A percentile compares a stretch with the other conserved stretches of the same genome.
These are phyloP conservation scores for Elephantulus edwardii DNA, from an alignment of 2,113 vertebrate species.

Conservation along the genomic window DNA sequence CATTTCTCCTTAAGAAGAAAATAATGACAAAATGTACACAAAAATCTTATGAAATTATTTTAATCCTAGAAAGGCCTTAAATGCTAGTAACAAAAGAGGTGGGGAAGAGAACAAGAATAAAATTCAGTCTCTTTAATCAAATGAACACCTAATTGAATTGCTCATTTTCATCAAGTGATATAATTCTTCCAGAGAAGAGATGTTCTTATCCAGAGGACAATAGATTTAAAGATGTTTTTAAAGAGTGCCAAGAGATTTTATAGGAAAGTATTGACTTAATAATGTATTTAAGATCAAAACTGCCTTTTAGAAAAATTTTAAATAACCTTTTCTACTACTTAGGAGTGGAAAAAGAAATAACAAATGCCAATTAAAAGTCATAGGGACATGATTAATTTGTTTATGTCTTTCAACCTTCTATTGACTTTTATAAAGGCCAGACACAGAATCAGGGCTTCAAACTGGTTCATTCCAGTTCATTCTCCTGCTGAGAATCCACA, in stretches of 20 bases:
- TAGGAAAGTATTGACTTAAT: constrained; percentile 64
- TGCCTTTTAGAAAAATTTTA: constrained; percentile 57
- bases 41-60: constrained; percentile 73
- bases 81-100: constrained; percentile 71
- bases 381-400: constrained; percentile 45
- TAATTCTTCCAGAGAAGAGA: constrained; percentile 72
- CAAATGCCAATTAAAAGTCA: constrained; percentile 64
- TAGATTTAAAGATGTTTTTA: constrained; percentile 73
- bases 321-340: constrained; percentile 48
- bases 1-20: constrained; percentile 25
- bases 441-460: background rate
- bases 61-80: constrained; percentile 79
- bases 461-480: background rate
- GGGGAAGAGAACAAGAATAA: constrained; percentile 76
- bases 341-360: constrained; percentile 20
- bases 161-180: constrained; percentile 75
- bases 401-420: constrained; percentile 61
- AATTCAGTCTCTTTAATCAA: constrained; percentile 81
- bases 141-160: constrained; percentile 73
- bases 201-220: constrained; percentile 58
- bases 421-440: constrained; percentile 63
- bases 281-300: constrained; percentile 76
- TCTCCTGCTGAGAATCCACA: background rate
- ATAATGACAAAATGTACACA: constrained; percentile 69
- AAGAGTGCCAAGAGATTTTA: constrained; percentile 68